Percentiles rank a stretch among this genome's conserved stretches.
phyloP scores from a whole-genome alignment of 2,888 invertebrate species.

The Scaptomyza cyrtandrae region DNA sequence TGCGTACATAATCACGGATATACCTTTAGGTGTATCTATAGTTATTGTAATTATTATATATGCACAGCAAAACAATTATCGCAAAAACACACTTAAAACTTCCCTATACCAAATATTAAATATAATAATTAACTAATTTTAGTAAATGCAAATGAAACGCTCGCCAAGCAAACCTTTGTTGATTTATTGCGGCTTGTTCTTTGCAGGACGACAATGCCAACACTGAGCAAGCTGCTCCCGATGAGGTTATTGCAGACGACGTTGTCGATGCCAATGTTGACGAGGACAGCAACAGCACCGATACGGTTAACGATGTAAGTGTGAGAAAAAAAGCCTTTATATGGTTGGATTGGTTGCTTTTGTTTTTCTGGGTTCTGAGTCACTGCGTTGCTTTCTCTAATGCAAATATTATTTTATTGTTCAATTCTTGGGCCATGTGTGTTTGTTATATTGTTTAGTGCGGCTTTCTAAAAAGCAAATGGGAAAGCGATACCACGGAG shows the following conservation, averaged over 20 bases:
- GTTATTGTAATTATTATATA: constrained; percentile 6
- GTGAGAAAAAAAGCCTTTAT: constrained; percentile 17
- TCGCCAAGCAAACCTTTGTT: constrained; percentile 52
- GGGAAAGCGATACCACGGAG: constrained; percentile 94
- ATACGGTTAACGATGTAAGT: constrained; percentile 62
- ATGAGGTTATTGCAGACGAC: constrained; percentile 15
- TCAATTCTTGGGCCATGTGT: constrained; percentile 37
- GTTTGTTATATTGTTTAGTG: constrained; percentile 65
- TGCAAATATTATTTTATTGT: constrained; percentile 30
- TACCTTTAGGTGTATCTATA: constrained; percentile 13
- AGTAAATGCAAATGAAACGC: constrained; percentile 57
- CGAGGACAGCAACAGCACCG: constrained; percentile 64
- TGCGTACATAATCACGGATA: constrained; percentile 7
- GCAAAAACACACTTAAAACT: constrained; percentile 8
- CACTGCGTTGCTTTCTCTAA: constrained; percentile 16
- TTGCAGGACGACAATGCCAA: constrained; percentile 77
- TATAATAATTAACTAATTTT: constrained; percentile 18
- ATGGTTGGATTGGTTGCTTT: constrained; percentile 5
- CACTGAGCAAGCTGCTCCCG: constrained; percentile 39
- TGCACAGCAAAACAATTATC: constrained; percentile 2
- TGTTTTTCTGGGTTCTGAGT: constrained; percentile 1
- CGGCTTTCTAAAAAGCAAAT: constrained; percentile 88
- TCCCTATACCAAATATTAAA: constrained; percentile 22
- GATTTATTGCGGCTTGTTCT: constrained; percentile 66
- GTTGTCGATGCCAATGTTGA: constrained; percentile 29